Conservation (phyloP, 2,888 invertebrate genomes). For the Eupithecia inturbata region DNA sequence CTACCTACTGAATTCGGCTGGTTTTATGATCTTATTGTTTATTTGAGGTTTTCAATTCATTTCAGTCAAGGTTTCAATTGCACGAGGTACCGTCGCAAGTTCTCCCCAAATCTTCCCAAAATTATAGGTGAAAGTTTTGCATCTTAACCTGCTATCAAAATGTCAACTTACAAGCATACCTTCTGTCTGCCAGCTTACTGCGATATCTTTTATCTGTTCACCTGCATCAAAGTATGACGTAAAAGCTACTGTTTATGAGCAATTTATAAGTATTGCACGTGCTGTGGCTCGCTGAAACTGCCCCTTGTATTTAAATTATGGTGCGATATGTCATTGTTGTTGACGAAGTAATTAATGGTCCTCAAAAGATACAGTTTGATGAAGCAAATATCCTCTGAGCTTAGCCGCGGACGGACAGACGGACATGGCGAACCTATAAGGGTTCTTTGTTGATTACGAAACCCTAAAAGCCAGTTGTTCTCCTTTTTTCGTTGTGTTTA, state of each 20-base stretch:
- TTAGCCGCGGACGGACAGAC: too few relatives aligned
- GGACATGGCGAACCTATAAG: too few relatives aligned
- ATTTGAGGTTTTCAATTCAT: background rate
- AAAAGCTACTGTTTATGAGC: background rate
- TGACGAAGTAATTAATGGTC: background rate
- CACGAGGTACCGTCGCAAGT: background rate
- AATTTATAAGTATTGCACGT: background rate
- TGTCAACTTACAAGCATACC: background rate
- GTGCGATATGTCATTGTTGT: background rate
- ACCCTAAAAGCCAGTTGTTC: too few relatives aligned
- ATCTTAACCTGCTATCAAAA: background rate
- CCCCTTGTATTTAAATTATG: slow-evolving; percentile 9
- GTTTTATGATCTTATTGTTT: background rate
- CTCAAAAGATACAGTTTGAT: background rate
- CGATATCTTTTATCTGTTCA: background rate
- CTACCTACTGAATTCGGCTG: background rate
- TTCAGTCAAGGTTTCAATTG: background rate
- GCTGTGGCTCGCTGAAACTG: background rate
- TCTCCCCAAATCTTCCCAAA: background rate
- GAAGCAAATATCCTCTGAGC: background rate
- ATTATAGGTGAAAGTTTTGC: background rate
- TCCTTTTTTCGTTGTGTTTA: too few relatives aligned
- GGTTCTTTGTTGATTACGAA: too few relatives aligned
- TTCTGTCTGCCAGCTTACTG: background rate
- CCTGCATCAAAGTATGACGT: background rate